Evolutionary conservation across 1,140 invertebrate genomes (phyloP).

Genomic region (Planococcus citri): DNA sequence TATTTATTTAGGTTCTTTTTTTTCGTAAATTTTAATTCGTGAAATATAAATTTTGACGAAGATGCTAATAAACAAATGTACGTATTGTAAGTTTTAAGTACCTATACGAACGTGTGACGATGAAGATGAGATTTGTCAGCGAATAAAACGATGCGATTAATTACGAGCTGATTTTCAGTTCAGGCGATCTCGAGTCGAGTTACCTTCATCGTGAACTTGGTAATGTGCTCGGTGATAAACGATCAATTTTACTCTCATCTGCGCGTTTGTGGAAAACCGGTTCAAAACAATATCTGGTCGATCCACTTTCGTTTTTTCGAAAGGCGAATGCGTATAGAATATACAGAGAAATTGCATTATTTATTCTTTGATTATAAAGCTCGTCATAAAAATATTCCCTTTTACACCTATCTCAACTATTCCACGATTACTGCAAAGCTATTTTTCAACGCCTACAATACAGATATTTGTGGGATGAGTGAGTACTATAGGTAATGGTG

Average conservation of each 20-base stretch:
- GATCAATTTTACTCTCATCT: background rate
- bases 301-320: conserved; percentile 6
- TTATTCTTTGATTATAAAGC: background rate
- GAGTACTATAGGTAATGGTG: no score
- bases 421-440: no score
- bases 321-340: background rate
- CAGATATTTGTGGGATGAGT: no score
- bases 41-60: no score
- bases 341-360: conserved; percentile 7
- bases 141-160: background rate
- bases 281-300: conserved; percentile 2
- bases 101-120: no score
- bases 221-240: background rate
- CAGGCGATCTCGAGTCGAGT: background rate
- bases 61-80: no score
- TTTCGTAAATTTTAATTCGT: no score
- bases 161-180: background rate
- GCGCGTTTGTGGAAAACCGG: background rate
- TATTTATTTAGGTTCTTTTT: no score
- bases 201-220: conserved; percentile 2
- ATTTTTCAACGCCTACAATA: no score
- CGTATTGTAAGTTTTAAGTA: no score
- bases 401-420: no score
- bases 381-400: background rate
- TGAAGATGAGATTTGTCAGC: background rate